phyloP scores from a whole-genome alignment of 2,888 invertebrate species.

The Taphrorychus bicolor region DNA sequence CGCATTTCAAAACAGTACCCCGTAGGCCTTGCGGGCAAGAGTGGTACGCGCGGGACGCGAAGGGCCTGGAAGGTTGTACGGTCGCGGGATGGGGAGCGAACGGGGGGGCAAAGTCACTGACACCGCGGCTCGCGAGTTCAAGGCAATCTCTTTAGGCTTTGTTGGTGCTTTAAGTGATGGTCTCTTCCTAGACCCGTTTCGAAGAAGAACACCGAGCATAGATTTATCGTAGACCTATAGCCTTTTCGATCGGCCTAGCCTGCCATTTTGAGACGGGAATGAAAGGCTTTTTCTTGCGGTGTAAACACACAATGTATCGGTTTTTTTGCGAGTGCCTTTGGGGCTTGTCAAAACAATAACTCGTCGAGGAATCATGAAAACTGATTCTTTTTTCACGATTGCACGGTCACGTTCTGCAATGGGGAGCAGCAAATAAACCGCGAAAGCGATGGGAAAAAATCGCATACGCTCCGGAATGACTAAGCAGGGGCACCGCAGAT shows the following conservation, averaged over 20 bases:
- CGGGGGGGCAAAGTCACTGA: conserved; percentile 29
- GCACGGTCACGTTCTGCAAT: conserved; percentile 15
- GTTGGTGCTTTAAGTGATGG: conserved; percentile 14
- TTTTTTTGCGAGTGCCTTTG: neutral
- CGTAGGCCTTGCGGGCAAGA: conserved; percentile 6
- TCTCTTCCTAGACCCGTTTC: conserved; percentile 33
- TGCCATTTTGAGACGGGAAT: too few species aligned
- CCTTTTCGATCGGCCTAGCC: too few species aligned
- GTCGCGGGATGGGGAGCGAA: conserved; percentile 2
- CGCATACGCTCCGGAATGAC: conserved; percentile 4
- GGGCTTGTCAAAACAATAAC: conserved; percentile 1
- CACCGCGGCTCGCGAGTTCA: conserved; percentile 37
- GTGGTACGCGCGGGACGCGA: conserved; percentile 20
- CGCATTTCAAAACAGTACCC: conserved; percentile 30
- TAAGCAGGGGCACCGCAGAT: neutral
- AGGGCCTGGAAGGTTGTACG: conserved; percentile 18
- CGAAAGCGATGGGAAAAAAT: conserved; percentile 4
- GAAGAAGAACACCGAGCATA: neutral
- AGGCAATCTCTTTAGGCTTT: conserved; percentile 38
- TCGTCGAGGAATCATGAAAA: conserved; percentile 2
- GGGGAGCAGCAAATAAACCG: neutral
- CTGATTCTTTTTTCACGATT: conserved; percentile 13
- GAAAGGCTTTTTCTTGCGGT: neutral
- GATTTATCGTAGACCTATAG: neutral
- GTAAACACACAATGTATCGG: neutral